Conservation (phyloP, 2,797 vertebrate species). For the Protonibea diacanthus region DNA sequence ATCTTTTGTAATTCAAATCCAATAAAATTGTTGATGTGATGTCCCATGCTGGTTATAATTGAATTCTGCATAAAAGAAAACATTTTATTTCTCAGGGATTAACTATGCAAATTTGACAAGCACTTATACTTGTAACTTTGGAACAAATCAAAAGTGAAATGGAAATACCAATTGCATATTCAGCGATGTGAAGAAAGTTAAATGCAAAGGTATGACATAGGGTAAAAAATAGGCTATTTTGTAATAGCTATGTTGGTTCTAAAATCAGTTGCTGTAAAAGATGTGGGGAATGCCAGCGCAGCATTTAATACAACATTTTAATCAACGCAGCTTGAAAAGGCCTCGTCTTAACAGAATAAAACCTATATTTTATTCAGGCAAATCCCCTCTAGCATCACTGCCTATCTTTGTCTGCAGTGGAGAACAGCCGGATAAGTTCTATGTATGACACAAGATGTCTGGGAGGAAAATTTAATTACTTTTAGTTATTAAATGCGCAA, state of each 20-base stretch:
- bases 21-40: constrained; percentile 26
- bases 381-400: constrained; percentile 48
- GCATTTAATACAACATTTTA: constrained; percentile 61
- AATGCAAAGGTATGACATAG: constrained; percentile 40
- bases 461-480: constrained; percentile 77
- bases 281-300: constrained; percentile 42
- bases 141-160: constrained; percentile 66
- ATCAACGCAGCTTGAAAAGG: constrained; percentile 64
- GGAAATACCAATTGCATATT: constrained; percentile 46
- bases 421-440: constrained; percentile 57
- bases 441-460: constrained; percentile 68
- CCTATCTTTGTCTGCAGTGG: constrained; percentile 57
- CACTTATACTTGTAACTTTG: constrained; percentile 51
- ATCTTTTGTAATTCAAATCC: constrained; percentile 41
- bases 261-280: constrained; percentile 51
- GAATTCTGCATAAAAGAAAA: constrained; percentile 57
- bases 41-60: constrained; percentile 55
- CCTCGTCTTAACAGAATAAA: constrained; percentile 60
- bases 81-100: constrained; percentile 54
- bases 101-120: constrained; percentile 57
- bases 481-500: constrained; percentile 73
- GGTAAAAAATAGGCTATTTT: constrained; percentile 37
- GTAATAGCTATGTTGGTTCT: constrained; percentile 44
- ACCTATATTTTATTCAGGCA: constrained; percentile 54
- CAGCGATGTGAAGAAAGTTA: constrained; percentile 34